Percentiles rank a stretch among this genome's conserved stretches.
Evolutionary conservation across 2,113 vertebrate genomes (phyloP).

Genomic region (cat (Felis catus)): DNA sequence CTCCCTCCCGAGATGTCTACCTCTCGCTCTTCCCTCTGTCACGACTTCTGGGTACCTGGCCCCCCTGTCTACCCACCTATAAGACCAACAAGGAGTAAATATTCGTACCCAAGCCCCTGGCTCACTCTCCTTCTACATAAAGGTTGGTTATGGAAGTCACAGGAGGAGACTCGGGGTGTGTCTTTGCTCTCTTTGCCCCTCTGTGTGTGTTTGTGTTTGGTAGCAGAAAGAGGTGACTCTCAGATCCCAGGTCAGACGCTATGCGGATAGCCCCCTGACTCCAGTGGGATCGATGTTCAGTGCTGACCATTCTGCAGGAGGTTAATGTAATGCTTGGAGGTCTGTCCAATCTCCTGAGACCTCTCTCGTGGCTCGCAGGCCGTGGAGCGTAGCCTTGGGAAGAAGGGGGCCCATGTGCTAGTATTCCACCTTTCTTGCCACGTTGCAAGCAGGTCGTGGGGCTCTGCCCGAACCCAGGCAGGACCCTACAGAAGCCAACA

Average conservation of each 20-base stretch:
- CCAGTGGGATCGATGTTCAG: neutral
- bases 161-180: neutral
- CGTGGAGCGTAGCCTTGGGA: fast-evolving
- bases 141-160: neutral
- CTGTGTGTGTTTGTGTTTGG: neutral
- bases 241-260: neutral
- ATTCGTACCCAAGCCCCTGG: neutral
- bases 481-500: neutral
- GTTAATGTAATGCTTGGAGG: neutral
- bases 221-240: too few relatives aligned
- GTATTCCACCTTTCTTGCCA: neutral
- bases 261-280: neutral
- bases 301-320: too few relatives aligned
- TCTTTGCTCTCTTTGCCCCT: neutral
- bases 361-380: neutral
- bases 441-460: too few relatives aligned
- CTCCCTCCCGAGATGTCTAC: neutral
- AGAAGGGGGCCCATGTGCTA: neutral
- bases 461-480: neutral
- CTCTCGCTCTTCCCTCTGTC: neutral
- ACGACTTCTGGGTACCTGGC: neutral
- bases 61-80: neutral
- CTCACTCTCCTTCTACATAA: neutral
- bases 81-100: neutral
- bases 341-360: too few relatives aligned